Conservation (phyloP, 1,140 invertebrate species). For the Odontomachus brunneus region DNA sequence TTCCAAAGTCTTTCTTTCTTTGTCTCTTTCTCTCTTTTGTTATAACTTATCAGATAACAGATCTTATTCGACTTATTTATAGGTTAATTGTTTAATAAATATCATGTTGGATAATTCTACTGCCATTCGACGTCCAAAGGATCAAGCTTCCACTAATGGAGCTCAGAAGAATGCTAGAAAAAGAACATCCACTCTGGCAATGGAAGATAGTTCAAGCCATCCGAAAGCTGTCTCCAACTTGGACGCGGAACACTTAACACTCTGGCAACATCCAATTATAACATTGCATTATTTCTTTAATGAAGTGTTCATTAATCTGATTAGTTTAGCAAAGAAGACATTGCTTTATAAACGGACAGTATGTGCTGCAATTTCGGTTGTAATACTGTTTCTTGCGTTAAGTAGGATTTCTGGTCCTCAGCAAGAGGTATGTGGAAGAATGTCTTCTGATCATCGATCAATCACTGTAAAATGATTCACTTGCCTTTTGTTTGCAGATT, state of each 20-base stretch:
- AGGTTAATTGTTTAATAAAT: conserved; percentile 79
- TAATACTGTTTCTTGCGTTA: conserved; percentile 82
- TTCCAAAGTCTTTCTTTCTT: background rate
- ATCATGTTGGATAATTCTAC: conserved; percentile 81
- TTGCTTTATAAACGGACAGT: conserved; percentile 81
- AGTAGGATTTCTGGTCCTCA: conserved; percentile 87
- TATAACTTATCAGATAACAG: background rate
- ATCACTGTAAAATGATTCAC: conserved; percentile 30
- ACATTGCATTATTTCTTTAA: conserved; percentile 94
- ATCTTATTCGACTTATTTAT: conserved; percentile 59
- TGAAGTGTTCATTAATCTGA: conserved; percentile 89
- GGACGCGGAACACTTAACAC: conserved; percentile 89
- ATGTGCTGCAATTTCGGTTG: conserved; percentile 81
- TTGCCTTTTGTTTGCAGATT: conserved; percentile 82
- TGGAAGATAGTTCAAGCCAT: conserved; percentile 55
- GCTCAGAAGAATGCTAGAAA: conserved; percentile 71
- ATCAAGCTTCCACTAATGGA: conserved; percentile 79
- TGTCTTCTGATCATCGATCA: background rate
- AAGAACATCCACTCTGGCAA: conserved; percentile 59
- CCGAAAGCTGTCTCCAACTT: conserved; percentile 72
- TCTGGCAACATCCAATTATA: conserved; percentile 94
- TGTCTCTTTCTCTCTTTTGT: background rate
- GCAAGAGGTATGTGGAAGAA: conserved; percentile 84
- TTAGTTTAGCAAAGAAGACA: conserved; percentile 86
- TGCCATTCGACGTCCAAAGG: conserved; percentile 79